Conservation (phyloP, 2,888 invertebrate genomes). For the Leucoptera coffeella region DNA sequence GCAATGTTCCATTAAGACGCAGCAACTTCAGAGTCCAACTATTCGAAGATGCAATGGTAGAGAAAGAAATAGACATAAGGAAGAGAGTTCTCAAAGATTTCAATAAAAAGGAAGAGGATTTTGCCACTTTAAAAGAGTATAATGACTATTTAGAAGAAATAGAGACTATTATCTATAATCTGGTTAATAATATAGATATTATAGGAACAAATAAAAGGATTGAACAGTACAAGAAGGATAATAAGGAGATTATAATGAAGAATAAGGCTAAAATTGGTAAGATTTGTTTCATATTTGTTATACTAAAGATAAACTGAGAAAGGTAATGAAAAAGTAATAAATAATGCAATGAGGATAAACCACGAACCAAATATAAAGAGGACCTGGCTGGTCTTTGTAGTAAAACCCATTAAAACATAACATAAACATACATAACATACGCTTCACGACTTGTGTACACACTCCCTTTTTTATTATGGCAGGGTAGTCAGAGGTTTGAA, state of each 20-base stretch:
- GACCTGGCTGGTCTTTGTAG: no score
- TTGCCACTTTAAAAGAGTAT: conserved; percentile 72
- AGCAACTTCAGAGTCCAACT: conserved; percentile 90
- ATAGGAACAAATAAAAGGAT: conserved; percentile 84
- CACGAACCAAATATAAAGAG: no score
- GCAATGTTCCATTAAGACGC: conserved; percentile 79
- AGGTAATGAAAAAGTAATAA: no score
- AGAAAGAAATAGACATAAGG: conserved; percentile 95
- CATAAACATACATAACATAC: no score
- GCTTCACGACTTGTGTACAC: no score
- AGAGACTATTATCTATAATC: conserved; percentile 85
- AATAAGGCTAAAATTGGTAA: conserved; percentile 67
- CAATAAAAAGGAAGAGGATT: conserved; percentile 94
- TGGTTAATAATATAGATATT: conserved; percentile 84
- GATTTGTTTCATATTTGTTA: conserved; percentile 2
- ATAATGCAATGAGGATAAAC: no score
- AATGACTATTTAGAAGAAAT: conserved; percentile 96
- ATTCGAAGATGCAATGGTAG: conserved; percentile 93
- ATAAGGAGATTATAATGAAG: conserved; percentile 76
- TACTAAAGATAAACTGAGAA: neutral
- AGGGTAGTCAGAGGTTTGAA: no score
- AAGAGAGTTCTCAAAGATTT: conserved; percentile 83
- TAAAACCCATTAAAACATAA: no score
- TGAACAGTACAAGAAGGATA: conserved; percentile 86
- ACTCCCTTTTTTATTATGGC: no score